Evolutionary conservation across 2,113 vertebrate species (phyloP), one percentile per base, ranked within the genome.

Genomic region (Aphyosemion australe): DNA sequence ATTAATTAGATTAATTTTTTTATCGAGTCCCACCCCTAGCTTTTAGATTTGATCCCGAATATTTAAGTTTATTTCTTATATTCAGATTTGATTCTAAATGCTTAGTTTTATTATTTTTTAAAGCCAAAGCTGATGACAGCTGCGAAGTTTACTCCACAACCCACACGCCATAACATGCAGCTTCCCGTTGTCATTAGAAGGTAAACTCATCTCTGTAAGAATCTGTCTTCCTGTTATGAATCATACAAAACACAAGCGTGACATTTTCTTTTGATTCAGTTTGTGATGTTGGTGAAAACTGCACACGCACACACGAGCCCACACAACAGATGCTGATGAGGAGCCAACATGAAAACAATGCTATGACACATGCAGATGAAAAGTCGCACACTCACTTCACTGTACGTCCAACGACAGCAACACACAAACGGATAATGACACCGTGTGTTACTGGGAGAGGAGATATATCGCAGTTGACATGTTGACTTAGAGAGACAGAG

Each of bases 401-500:
- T 59, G 15, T 46, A 21, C 19, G 6, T 10, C 15, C 39, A 65
- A 58, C 34, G 21, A 52, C 37, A 18, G 41, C 34, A 61, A 12
- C 31, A 21, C 48, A 48, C 62, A 46, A 57, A 12, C 54, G 14
- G 50, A 47, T 59, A 46, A 69, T 58, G 69, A 59, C 0, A 3
- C 46, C 16, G 42, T 65, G 63, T 53, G 37, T 45, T 61, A 64
- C 12, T 0, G 50, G 45, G 56, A 42, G 56, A 42, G 21, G 56
- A 53, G 18, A 75, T 72, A 39, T 48, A 61, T 74, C 48, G 32
- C 13, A 16, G 60, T 67, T 79, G 75, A 78, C 75, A 49, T 48
- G 82, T 66, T 76, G 76, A 82, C 78, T 86, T 56, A 52, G 56
- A 74, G 76, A 80, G 72, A 76, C 54, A 1, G 76, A 68, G 78